Base-by-base conservation (phyloP, 92 coral and sea anemone genomes). In the Isaurus tuberculatus region DNA sequence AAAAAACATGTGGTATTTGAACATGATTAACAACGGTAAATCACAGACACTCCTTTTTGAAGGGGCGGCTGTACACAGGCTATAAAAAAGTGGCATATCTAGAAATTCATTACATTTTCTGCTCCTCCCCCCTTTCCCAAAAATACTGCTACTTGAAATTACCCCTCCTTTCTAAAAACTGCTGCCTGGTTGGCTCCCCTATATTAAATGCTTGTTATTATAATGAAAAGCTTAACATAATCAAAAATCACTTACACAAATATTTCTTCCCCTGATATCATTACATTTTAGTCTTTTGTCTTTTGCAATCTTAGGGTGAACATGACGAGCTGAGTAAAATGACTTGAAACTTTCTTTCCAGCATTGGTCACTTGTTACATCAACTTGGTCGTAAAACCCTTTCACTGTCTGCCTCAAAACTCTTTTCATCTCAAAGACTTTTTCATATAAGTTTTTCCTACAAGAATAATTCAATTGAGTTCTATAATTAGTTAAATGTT, bases 371-470 rank as follows among this genome's bases (percentile, higher is more conserved):
- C 69, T 77, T 27, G 72, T 60, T 14, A 88, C 89, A 8, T 90
- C 95, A 32, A 70, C 67, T 65, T 79, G 79, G 61, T 89, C 84
- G 42, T 90, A 90, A 68, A 93, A 64, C 58, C 98, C 98, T 65
- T 88, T 88, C 23, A 64, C 65, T 55, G 91, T 88, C 67, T 88
- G 92, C 58, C 58, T 80, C 17, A 95, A 69, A 17, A 88, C 81
- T 87, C 92, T 94, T 40, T 74, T 88, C 92, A 90, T 73, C 73
- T 90, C 94, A 88, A 95, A 95, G 33, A 88, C 88, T 86, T 89
- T 91, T 72, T 83, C 78, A 29, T 95, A 95, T 19, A 95, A 90
- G 22, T 94, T 88, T 74, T 87, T 87, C 98, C 98, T 95, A 87
- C 31, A 84, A 32, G 3, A 23, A 31, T 8, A 8, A 65, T 28